phyloP scores from a whole-genome alignment of 2,888 invertebrate genomes.

The Tiliacea aurago region DNA sequence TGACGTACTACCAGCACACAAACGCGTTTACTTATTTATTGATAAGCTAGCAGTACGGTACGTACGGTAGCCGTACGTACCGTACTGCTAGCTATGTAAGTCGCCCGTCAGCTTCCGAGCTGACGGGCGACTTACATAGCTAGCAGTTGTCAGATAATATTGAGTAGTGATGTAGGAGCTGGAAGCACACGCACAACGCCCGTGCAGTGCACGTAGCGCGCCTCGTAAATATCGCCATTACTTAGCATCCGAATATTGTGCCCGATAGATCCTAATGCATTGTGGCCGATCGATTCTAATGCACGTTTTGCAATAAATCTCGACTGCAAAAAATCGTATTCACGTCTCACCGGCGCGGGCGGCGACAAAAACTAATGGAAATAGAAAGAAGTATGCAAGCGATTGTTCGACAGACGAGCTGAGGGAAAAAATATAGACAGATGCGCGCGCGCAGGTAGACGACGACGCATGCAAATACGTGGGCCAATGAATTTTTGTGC shows the following conservation, averaged over 20 bases:
- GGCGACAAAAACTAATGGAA: conserved; percentile 73
- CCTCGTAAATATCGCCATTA: conserved; percentile 43
- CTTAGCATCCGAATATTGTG: conserved; percentile 57
- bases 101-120: neutral
- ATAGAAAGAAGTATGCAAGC: conserved; percentile 78
- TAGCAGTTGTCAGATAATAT: conserved; percentile 1
- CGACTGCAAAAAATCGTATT: conserved; percentile 73
- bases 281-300: conserved; percentile 56
- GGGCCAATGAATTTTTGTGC: conserved; percentile 12
- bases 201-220: conserved; percentile 25
- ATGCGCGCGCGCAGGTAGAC: conserved; percentile 81
- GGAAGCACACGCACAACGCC: neutral
- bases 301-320: conserved; percentile 78
- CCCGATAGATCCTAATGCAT: conserved; percentile 55
- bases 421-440: conserved; percentile 69
- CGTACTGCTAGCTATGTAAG: too few relatives aligned
- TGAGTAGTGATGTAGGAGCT: neutral
- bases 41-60: too few relatives aligned
- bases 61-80: too few relatives aligned
- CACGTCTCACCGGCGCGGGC: conserved; percentile 65
- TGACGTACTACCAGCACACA: neutral
- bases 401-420: conserved; percentile 74
- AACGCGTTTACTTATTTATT: too few relatives aligned
- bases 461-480: conserved; percentile 75
- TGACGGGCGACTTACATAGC: neutral